phyloP scores from a whole-genome alignment of 2,113 vertebrate genomes.

The Anhinga rufa region DNA sequence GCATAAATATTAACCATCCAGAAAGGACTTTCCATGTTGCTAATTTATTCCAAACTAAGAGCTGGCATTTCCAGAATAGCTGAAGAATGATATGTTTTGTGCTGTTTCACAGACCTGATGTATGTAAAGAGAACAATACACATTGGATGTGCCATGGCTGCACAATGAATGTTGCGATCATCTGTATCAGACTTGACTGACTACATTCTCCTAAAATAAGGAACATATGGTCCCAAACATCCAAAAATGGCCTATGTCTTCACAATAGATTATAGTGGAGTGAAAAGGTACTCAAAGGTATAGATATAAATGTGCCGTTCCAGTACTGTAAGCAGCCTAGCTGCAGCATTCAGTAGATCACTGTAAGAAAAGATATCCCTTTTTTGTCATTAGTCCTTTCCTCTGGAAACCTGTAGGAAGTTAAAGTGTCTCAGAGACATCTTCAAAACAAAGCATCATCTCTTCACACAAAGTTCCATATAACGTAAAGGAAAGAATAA shows the following conservation, averaged over 20 bases:
- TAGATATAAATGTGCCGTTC: background rate
- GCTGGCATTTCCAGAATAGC: background rate
- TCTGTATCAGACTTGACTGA: background rate
- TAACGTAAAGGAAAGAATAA: background rate
- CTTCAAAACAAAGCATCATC: background rate
- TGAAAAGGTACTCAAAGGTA: background rate
- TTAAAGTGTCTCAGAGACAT: background rate
- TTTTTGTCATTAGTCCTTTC: background rate
- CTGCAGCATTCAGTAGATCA: background rate
- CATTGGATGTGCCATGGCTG: accelerated
- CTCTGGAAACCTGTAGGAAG: background rate
- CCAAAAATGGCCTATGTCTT: background rate
- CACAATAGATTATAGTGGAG: background rate
- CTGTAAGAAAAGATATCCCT: background rate
- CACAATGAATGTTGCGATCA: background rate
- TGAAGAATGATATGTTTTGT: background rate
- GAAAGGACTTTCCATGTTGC: background rate
- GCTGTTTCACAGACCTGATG: background rate
- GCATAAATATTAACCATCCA: background rate
- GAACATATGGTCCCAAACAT: background rate
- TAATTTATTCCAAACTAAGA: background rate
- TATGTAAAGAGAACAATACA: background rate
- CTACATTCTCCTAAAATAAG: background rate
- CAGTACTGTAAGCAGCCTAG: background rate
- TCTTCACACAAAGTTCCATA: background rate